These are phyloP conservation scores for Anoplopoma fimbria DNA, from an alignment of 2,113 vertebrate species.

Conservation along the genomic window DNA sequence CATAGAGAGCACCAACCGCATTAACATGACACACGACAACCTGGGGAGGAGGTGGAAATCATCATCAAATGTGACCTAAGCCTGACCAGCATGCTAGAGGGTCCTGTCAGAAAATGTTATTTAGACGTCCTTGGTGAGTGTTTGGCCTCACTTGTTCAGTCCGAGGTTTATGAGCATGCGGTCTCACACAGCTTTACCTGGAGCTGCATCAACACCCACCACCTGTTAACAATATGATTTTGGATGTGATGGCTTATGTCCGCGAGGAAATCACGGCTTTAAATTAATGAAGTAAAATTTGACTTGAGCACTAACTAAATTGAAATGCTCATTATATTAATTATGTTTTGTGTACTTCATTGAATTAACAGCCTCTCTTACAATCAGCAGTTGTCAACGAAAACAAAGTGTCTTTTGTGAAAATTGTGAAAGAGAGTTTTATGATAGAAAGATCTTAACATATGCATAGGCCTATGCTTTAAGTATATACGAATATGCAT, in stretches of 20 bases:
- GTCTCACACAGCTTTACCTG: constrained; percentile 25
- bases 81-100: constrained; percentile 9
- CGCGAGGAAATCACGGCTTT: background rate
- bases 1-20: background rate
- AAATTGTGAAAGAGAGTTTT: background rate
- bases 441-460: background rate
- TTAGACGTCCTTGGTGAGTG: constrained; percentile 10
- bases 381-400: background rate
- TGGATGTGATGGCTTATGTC: constrained; percentile 32
- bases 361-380: constrained; percentile 9
- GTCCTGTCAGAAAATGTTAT: constrained; percentile 45
- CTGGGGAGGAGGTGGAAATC: constrained; percentile 20
- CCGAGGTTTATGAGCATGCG: background rate
- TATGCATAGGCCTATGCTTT: constrained; percentile 2
- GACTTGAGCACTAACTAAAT: constrained; percentile 9
- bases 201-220: constrained; percentile 16
- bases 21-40: background rate
- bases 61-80: constrained; percentile 21
- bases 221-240: constrained; percentile 9
- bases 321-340: constrained; percentile 26
- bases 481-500: constrained; percentile 3
- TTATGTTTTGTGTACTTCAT: constrained; percentile 22
- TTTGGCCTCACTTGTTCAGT: constrained; percentile 9
- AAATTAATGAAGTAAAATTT: constrained; percentile 16
- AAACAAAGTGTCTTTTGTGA: constrained; percentile 8